Percentiles rank a stretch among this genome's conserved stretches.
These are phyloP conservation scores for Marmota flaviventris DNA, from an alignment of 2,113 vertebrate genomes.

Conservation along the genomic window DNA sequence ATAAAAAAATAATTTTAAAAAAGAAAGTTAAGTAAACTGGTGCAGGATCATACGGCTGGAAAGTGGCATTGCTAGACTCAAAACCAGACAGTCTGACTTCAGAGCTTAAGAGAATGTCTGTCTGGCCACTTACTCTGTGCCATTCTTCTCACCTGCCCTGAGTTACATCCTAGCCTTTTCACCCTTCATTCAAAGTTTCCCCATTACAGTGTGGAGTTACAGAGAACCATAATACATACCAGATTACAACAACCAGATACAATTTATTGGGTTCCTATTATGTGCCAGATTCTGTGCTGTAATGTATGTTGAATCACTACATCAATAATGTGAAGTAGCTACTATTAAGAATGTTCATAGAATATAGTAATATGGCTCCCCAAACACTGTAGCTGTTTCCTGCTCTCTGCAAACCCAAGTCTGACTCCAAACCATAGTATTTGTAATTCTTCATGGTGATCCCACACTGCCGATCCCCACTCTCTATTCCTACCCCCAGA, in stretches of 20 bases:
- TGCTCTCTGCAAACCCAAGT: not conserved
- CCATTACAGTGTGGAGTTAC: not conserved
- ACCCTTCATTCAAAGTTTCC: not conserved
- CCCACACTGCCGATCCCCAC: not conserved
- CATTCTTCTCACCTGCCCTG: not conserved
- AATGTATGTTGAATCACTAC: not conserved
- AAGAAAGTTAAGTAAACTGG: not conserved
- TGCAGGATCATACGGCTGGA: not conserved
- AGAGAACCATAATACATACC: not conserved
- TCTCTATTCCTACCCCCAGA: not conserved
- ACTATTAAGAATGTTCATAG: not conserved
- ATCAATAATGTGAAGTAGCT: not conserved
- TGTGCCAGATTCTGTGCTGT: not conserved
- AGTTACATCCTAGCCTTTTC: not conserved
- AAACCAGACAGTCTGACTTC: not conserved
- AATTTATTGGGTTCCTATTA: not conserved
- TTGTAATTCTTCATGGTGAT: slow-evolving; percentile 4
- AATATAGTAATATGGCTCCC: not conserved
- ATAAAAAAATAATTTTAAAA: no score
- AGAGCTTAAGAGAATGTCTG: not conserved
- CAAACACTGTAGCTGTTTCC: not conserved
- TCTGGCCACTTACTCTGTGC: not conserved
- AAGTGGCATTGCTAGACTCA: not conserved
- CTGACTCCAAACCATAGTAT: not conserved
- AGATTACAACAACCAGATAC: not conserved